A percentile compares a stretch with the other conserved stretches of the same genome.
phyloP scores from a whole-genome alignment of 2,113 vertebrate species.

The Dromaius novaehollandiae region DNA sequence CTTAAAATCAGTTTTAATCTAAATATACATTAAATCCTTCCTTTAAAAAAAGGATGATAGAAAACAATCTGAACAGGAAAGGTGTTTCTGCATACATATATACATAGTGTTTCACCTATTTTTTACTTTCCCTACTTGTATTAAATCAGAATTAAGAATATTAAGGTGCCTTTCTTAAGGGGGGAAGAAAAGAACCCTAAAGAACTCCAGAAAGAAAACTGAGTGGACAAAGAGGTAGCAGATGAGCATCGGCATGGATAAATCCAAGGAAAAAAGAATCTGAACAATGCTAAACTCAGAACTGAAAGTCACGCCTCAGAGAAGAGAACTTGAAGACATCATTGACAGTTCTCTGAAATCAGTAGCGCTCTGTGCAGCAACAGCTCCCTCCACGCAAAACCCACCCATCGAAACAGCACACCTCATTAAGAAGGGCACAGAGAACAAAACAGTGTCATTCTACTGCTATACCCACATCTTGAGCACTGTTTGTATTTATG shows the following conservation, averaged over 20 bases:
- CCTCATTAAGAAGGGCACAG: neutral
- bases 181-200: neutral
- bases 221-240: neutral
- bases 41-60: conserved; percentile 18
- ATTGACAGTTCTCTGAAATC: neutral
- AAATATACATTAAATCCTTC: conserved; percentile 33
- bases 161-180: neutral
- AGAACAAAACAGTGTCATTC: neutral
- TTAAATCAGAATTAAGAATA: neutral
- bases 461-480: neutral
- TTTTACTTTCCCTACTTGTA: neutral
- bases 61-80: neutral
- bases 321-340: neutral
- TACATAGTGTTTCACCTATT: neutral
- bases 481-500: neutral
- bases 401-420: neutral
- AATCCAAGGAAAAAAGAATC: neutral
- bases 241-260: neutral
- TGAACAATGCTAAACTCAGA: neutral
- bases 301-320: neutral
- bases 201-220: neutral
- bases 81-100: neutral
- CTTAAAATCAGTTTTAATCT: conserved; percentile 40
- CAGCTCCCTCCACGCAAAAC: neutral
- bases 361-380: neutral